Base-by-base conservation (phyloP, 2,888 invertebrate species). In the Rhamnusium bicolor region DNA sequence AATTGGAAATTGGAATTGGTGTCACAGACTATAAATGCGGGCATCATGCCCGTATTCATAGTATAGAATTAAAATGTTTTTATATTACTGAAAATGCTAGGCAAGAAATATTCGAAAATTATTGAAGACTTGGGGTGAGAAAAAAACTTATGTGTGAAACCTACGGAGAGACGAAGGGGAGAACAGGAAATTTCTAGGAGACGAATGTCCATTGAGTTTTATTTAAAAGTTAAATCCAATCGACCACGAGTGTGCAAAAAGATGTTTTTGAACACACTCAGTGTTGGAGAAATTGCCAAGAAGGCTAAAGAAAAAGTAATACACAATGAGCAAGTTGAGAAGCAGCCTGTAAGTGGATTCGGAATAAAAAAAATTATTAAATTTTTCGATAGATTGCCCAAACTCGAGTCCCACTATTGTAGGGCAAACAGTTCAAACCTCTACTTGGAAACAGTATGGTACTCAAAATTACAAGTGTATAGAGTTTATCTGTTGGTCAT, bases 221-320 rank as follows among this genome's bases (percentile, higher is more conserved):
- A 68, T 68, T 68, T 72, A 68, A 72, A 72, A 61, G 61, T 24
- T 60, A 53, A 68, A 60, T 32, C 60, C 61, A 61, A 68, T 60
- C 51, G 53, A 68, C 68, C 53, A 68, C 60, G 72, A 66, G 66
- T 71, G 56, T 71, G 71, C 66, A 71, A 66, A 66, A 71, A 65
- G 66, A 66, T 71, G 71, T 71, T 71, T n/a, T n/a, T n/a, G n/a
- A n/a, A n/a, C n/a, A 58, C 58, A 58, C 24, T 21, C 2, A 5
- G 58, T 58, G 12, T 58, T 58, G 58, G 58, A 21, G 58, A 58
- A 24, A 24, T 58, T 27, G 21, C 27, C 10, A 24, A 29, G 29
- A 58, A 58, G 58, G 24, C 58, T 58, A 19, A 58, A 24, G 58
- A 58, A 24, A 58, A 19, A 24, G 24, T 12, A 21, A 58, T 19